A percentile compares a stretch with the other conserved stretches of the same genome.
Evolutionary conservation across 2,888 invertebrate species (phyloP).

Genomic region (Sipha maydis): DNA sequence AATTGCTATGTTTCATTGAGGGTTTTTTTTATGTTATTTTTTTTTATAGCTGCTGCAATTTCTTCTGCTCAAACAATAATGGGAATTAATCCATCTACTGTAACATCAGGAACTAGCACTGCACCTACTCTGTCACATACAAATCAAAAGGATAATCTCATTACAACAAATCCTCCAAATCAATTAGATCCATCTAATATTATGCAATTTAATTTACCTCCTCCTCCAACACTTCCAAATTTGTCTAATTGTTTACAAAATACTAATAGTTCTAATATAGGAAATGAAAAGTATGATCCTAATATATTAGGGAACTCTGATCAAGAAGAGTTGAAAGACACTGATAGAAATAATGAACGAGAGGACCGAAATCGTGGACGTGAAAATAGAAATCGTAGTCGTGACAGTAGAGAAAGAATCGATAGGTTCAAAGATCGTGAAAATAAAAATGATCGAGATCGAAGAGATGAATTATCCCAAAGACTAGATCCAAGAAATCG

Average conservation of each 20-base stretch:
- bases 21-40: not conserved
- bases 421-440: slow-evolving; percentile 65
- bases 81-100: slow-evolving; percentile 42
- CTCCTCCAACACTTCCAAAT: slow-evolving; percentile 54
- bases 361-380: slow-evolving; percentile 65
- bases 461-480: slow-evolving; percentile 66
- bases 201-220: slow-evolving; percentile 60
- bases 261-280: slow-evolving; percentile 10
- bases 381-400: slow-evolving; percentile 66
- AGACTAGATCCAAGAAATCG: slow-evolving; percentile 56
- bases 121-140: slow-evolving; percentile 20
- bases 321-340: slow-evolving; percentile 53
- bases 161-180: slow-evolving; percentile 33
- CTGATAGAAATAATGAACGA: slow-evolving; percentile 63
- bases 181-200: slow-evolving; percentile 48
- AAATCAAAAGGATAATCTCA: slow-evolving; percentile 41
- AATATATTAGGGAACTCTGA: slow-evolving; percentile 1
- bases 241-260: slow-evolving; percentile 39
- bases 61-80: slow-evolving; percentile 53
- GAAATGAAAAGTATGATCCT: slow-evolving; percentile 51
- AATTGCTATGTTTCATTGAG: not conserved
- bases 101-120: slow-evolving; percentile 33
- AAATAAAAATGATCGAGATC: slow-evolving; percentile 65
- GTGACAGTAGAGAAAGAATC: slow-evolving; percentile 66
- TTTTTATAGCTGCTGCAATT: slow-evolving; percentile 43